Percentiles rank a stretch among this genome's conserved stretches.
These are phyloP conservation scores for Microcebus griseorufus DNA, from an alignment of 2,113 vertebrate species.

Conservation along the genomic window DNA sequence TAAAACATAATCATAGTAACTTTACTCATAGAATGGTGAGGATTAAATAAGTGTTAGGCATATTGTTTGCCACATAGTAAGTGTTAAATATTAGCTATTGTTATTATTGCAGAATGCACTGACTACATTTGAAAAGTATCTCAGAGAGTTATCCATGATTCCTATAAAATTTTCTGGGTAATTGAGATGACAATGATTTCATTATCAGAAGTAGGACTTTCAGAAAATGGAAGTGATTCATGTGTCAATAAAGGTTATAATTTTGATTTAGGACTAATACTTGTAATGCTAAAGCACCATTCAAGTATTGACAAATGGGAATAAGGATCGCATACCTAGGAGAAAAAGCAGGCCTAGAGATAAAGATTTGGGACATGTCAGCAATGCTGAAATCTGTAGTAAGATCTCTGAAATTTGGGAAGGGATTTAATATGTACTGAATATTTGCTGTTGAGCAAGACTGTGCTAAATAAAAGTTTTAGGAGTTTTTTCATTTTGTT, in stretches of 20 bases:
- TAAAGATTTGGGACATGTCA: not conserved
- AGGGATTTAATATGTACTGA: not conserved
- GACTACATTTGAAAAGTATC: not conserved
- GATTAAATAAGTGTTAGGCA: not conserved
- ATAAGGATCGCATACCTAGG: not conserved
- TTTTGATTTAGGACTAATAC: not conserved
- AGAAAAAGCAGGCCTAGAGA: not conserved
- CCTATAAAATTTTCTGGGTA: not conserved
- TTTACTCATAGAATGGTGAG: constrained; percentile 4
- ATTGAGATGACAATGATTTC: not conserved
- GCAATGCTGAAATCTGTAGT: not conserved
- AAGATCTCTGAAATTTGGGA: not conserved
- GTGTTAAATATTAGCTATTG: not conserved
- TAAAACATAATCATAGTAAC: not conserved
- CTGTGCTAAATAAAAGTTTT: constrained; percentile 21
- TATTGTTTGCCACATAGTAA: not conserved
- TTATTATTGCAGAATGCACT: not conserved
- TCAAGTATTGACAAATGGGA: not conserved
- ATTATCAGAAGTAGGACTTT: constrained; percentile 6
- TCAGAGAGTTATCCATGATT: not conserved
- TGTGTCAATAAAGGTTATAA: not conserved
- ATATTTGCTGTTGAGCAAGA: not conserved
- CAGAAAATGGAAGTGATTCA: constrained; percentile 4
- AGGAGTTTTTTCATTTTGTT: no score
- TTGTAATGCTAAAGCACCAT: not conserved